These are phyloP conservation scores for Fratercula arctica DNA, from an alignment of 2,797 vertebrate species.

Conservation along the genomic window DNA sequence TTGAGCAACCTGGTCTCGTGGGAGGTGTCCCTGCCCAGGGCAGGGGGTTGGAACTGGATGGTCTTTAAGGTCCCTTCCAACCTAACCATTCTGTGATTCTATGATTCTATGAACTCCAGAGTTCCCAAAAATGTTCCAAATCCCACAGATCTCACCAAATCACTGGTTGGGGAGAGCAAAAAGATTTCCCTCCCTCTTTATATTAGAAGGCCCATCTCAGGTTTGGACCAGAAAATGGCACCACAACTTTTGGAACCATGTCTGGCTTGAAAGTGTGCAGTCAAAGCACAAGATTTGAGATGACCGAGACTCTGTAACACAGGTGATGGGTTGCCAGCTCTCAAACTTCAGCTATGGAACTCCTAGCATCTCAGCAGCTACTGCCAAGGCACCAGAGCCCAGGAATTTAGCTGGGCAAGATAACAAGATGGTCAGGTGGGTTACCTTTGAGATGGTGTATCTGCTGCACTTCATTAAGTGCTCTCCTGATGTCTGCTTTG, in stretches of 20 bases:
- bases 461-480: neutral
- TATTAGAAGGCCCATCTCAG: neutral
- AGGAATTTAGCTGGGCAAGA: neutral
- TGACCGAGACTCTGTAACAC: neutral
- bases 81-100: neutral
- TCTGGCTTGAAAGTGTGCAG: neutral
- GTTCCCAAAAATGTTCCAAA: neutral
- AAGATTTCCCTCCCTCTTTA: neutral
- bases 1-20: neutral
- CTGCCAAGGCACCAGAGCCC: neutral
- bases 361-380: neutral
- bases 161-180: neutral
- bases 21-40: neutral
- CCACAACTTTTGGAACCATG: neutral
- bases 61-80: neutral
- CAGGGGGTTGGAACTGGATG: neutral
- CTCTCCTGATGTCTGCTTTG: neutral
- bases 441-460: neutral
- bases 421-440: neutral
- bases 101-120: neutral
- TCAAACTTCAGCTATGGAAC: neutral
- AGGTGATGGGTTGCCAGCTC: neutral
- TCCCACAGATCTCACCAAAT: neutral
- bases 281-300: neutral
- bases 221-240: neutral